phyloP scores from a whole-genome alignment of 1,140 invertebrate species.

The Asobara japonica region DNA sequence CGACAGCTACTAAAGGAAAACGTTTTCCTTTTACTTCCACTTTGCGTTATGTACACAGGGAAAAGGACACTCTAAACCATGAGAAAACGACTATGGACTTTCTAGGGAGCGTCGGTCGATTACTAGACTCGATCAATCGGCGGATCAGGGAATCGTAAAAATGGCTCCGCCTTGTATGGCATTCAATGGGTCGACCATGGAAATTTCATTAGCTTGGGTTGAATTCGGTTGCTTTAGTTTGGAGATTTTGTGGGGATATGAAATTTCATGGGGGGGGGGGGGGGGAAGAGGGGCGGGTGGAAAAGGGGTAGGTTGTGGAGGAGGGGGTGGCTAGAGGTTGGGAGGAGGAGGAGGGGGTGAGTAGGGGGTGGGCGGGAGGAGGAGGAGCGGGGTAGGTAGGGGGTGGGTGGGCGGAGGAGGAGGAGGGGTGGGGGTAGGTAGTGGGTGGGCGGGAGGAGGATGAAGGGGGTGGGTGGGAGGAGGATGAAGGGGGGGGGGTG shows the following conservation, averaged over 20 bases:
- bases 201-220: not conserved
- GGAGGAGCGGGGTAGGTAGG: too few species aligned
- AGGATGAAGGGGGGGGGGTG: too few species aligned
- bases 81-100: not conserved
- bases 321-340: too few species aligned
- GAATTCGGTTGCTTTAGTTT: not conserved
- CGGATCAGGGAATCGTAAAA: not conserved
- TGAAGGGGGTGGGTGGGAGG: too few species aligned
- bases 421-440: too few species aligned
- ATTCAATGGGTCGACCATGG: not conserved
- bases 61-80: not conserved
- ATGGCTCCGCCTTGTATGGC: not conserved
- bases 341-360: too few species aligned
- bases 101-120: not conserved
- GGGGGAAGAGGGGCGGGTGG: not conserved
- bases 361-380: too few species aligned
- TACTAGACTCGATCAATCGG: constrained; percentile 15
- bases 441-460: too few species aligned
- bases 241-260: not conserved
- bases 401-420: too few species aligned
- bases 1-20: not conserved
- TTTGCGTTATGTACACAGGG: constrained; percentile 11
- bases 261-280: not conserved
- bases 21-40: constrained; percentile 6
- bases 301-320: too few species aligned